These are phyloP conservation scores for Holothuria glaberrima DNA, from an alignment of 35 echinoderm and acorn worm genomes.

Conservation along the genomic window DNA sequence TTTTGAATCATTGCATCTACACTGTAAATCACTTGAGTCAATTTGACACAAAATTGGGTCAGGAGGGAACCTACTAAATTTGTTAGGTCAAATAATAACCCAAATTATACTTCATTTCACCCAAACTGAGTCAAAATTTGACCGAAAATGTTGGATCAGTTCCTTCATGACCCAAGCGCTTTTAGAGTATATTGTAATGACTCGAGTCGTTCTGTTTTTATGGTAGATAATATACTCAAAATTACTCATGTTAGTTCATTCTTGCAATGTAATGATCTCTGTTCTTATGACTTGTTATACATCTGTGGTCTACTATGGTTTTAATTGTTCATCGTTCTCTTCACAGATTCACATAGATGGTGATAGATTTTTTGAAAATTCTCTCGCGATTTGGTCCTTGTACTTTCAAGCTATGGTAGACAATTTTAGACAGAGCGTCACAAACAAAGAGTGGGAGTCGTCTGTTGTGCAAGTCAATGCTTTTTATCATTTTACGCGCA, in stretches of 20 bases:
- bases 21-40: too few relatives aligned
- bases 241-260: background rate
- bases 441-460: conserved; percentile 46
- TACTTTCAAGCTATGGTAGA: conserved; percentile 23
- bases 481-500: conserved; percentile 63
- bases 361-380: conserved; percentile 75
- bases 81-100: too few relatives aligned
- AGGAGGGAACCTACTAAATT: too few relatives aligned
- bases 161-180: too few relatives aligned
- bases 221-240: background rate
- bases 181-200: background rate
- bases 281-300: background rate
- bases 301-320: background rate
- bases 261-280: background rate
- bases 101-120: too few relatives aligned
- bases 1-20: too few relatives aligned
- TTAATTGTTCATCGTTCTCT: background rate
- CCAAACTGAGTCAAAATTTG: too few relatives aligned
- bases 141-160: too few relatives aligned
- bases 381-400: conserved; percentile 38
- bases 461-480: conserved; percentile 60
- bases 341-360: conserved; percentile 43
- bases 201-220: background rate
- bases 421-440: conserved; percentile 56
- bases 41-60: too few relatives aligned